Base-by-base conservation (phyloP, 1,140 invertebrate genomes). In the Scaptomyza pallida region DNA sequence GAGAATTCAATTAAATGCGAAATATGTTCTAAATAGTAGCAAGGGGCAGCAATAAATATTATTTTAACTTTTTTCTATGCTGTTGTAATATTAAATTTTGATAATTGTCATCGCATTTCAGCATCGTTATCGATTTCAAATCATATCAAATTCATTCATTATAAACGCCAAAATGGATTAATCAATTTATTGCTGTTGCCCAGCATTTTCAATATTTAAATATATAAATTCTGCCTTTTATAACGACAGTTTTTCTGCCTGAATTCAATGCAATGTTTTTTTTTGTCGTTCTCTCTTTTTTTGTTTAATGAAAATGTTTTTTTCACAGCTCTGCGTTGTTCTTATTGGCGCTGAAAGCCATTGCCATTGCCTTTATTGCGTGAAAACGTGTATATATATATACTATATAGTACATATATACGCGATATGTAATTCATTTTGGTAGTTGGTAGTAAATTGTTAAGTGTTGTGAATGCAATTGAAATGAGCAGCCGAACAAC, bases 391-490 rank as follows among this genome's bases (percentile, higher is more conserved):
- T 86, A 74, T 75, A 74, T 13, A 19, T 30, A 26, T 40, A n/a
- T 48, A 23, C 26, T 40, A 23, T 59, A 56, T 55, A 23, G 41
- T 47, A 52, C 19, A 10, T 61, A 56, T 15, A 41, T 47, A 48
- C 45, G 56, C 45, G 56, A 43, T 57, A 56, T 73, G 60, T 56
- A 72, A 75, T 78, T 77, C 71, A 48, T 26, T 65, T 67, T 41
- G 63, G 54, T 48, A 43, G 33, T 75, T 62, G 69, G 73, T 56
- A 75, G 79, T 85, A 85, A 82, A 81, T 74, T 88, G 70, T 86
- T 81, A 78, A 88, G 77, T 75, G 65, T 65, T 56, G 64, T 81
- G 73, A 81, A 88, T 81, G 81, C 69, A 77, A 81, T 75, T 78
- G 65, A 86, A 86, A 77, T 78, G 77, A 65, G 73, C 64, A 86